These are phyloP conservation scores for Aurelia aurita DNA, from an alignment of 30 jellyfish, hydroid and myxozoan species.

Conservation along the genomic window DNA sequence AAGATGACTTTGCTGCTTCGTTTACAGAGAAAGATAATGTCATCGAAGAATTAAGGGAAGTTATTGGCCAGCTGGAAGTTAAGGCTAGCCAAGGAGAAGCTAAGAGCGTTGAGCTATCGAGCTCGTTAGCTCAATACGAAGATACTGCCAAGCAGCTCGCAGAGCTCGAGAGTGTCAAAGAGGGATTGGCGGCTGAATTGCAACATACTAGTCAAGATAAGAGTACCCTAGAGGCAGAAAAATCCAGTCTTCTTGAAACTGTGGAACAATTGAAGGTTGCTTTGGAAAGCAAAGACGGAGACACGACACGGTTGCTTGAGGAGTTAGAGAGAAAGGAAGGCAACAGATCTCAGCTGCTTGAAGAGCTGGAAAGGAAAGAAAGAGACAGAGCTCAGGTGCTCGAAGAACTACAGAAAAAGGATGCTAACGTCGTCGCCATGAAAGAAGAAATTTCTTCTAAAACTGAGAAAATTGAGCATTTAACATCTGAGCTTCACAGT, in stretches of 20 bases:
- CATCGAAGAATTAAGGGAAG: slow-evolving; percentile 45
- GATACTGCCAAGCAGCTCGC: slow-evolving; percentile 8
- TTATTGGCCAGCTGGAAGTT: slow-evolving; percentile 20
- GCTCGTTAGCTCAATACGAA: neutral
- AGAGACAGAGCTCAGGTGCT: neutral
- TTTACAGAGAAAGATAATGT: slow-evolving; percentile 41
- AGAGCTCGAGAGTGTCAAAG: neutral
- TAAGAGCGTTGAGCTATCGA: slow-evolving; percentile 20
- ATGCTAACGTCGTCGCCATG: neutral
- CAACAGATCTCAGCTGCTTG: slow-evolving; percentile 7
- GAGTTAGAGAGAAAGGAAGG: neutral
- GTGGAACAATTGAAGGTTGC: slow-evolving; percentile 21
- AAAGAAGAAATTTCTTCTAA: neutral
- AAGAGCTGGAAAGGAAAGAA: slow-evolving; percentile 1
- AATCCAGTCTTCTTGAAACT: neutral
- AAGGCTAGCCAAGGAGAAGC: slow-evolving; percentile 21
- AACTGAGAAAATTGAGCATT: neutral
- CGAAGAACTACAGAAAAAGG: neutral
- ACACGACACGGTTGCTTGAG: neutral
- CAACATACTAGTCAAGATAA: neutral
- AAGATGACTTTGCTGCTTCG: slow-evolving; percentile 45
- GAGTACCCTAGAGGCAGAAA: neutral
- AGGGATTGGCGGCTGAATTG: neutral
- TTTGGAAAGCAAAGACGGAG: neutral
- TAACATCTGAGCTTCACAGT: slow-evolving; percentile 3